A percentile compares a stretch with the other conserved stretches of the same genome.
Conservation (phyloP, 2,113 vertebrate genomes). For the Lanius collurio region DNA sequence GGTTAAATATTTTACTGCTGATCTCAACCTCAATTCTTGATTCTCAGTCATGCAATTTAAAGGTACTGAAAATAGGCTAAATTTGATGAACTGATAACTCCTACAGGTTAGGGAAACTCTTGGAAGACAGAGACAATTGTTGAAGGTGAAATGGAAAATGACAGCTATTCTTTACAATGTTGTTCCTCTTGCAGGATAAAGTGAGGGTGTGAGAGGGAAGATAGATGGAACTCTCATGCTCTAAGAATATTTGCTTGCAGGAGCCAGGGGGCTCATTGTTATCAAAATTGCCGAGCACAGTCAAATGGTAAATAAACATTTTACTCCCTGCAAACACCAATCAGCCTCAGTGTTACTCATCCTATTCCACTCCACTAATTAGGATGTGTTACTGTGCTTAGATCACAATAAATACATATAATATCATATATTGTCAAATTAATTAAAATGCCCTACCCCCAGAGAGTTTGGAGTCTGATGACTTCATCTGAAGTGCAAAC, state of each 20-base stretch:
- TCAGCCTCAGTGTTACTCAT: background rate
- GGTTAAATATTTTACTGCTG: background rate
- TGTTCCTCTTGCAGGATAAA: background rate
- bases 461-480: background rate
- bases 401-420: background rate
- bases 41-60: background rate
- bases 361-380: background rate
- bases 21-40: background rate
- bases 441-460: background rate
- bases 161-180: background rate
- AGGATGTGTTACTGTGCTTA: background rate
- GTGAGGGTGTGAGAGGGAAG: background rate
- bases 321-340: background rate
- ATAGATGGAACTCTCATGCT: background rate
- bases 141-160: background rate
- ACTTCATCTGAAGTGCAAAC: background rate
- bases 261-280: background rate
- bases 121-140: background rate
- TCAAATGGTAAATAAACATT: background rate
- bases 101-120: background rate
- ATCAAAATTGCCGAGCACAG: background rate
- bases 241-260: background rate
- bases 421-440: background rate
- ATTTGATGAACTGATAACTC: background rate
- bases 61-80: background rate